These are phyloP conservation scores for Myrmecophaga tridactyla DNA, from an alignment of 2,113 vertebrate species.

Conservation along the genomic window DNA sequence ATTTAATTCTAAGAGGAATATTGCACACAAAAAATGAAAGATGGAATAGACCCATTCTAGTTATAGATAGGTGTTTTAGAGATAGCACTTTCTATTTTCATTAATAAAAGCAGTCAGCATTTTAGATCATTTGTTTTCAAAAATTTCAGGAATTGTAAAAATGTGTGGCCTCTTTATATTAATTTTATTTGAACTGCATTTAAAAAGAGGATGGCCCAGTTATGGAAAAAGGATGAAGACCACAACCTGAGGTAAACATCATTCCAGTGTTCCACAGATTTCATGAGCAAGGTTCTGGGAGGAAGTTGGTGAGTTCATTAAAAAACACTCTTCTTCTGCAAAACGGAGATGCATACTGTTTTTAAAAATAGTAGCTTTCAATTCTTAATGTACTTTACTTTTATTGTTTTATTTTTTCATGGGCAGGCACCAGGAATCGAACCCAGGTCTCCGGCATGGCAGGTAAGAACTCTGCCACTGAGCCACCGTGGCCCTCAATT, in stretches of 20 bases:
- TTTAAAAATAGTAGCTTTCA: slow-evolving; percentile 18
- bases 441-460: too few species aligned
- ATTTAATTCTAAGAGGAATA: background rate
- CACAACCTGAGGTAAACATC: background rate
- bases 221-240: background rate
- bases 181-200: slow-evolving; percentile 28
- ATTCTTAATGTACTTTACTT: background rate
- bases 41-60: background rate
- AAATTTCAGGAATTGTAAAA: background rate
- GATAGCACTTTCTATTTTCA: background rate
- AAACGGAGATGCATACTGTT: background rate
- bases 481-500: background rate
- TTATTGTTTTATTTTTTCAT: too few species aligned
- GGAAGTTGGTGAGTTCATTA: background rate
- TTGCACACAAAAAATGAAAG: background rate
- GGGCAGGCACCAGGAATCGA: too few species aligned
- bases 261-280: background rate
- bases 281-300: background rate
- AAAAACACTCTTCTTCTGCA: background rate
- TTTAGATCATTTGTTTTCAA: slow-evolving; percentile 38
- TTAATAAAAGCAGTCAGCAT: slow-evolving; percentile 2
- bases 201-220: background rate
- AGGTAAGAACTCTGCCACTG: too few species aligned
- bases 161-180: background rate
- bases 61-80: slow-evolving; percentile 20